These are phyloP conservation scores for Onychostoma macrolepis DNA, from an alignment of 2,113 vertebrate genomes.

Conservation along the genomic window DNA sequence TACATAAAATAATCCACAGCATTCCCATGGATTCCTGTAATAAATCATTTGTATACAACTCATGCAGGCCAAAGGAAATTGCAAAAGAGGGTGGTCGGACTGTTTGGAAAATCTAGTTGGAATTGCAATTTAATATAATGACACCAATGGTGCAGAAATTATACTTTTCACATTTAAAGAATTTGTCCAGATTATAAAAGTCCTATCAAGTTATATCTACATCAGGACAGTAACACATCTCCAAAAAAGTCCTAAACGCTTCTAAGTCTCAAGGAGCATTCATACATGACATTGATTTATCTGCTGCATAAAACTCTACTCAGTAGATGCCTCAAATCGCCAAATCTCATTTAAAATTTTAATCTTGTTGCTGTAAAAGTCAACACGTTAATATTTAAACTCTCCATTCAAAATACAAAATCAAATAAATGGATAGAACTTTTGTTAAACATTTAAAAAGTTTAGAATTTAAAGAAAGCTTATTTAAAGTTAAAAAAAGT, in stretches of 20 bases:
- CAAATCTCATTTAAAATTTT: too few relatives aligned
- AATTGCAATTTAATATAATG: not conserved
- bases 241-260: not conserved
- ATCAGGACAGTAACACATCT: not conserved
- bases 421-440: too few relatives aligned
- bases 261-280: not conserved
- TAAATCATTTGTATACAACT: slow-evolving; percentile 2
- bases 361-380: too few relatives aligned
- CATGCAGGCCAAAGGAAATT: not conserved
- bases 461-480: too few relatives aligned
- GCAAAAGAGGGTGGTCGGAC: too few relatives aligned
- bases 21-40: slow-evolving; percentile 10
- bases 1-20: slow-evolving; percentile 26
- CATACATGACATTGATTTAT: not conserved
- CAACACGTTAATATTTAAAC: too few relatives aligned
- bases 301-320: too few relatives aligned
- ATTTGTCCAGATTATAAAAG: too few relatives aligned
- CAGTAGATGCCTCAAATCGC: too few relatives aligned
- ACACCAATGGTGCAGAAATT: not conserved
- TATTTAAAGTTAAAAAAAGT: too few relatives aligned
- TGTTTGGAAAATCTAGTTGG: not conserved
- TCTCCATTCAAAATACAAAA: too few relatives aligned
- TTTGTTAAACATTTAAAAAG: too few relatives aligned
- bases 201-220: not conserved
- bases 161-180: not conserved